Evolutionary conservation across 1,140 invertebrate species (phyloP).

Genomic region (Aporrectodea caliginosa): DNA sequence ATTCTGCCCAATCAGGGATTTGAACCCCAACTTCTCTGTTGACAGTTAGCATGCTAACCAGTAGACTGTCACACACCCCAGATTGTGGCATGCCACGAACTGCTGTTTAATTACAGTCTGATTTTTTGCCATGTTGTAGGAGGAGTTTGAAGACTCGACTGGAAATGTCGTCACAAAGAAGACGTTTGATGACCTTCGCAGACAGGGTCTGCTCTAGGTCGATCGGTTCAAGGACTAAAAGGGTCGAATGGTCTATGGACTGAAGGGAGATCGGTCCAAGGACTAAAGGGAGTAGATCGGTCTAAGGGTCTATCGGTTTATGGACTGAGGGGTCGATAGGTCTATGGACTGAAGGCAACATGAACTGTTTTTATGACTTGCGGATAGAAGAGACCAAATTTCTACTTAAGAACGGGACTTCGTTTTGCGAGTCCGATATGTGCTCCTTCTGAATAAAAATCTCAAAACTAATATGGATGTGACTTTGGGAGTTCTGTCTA

Average conservation of each 20-base stretch:
- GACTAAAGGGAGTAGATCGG: too few relatives aligned
- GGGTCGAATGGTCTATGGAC: background rate
- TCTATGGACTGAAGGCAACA: too few relatives aligned
- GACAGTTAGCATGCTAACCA: background rate
- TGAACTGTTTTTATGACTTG: too few relatives aligned
- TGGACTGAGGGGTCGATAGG: too few relatives aligned
- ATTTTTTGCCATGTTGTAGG: constrained; percentile 64
- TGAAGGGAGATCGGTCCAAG: too few relatives aligned
- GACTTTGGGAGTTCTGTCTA: too few relatives aligned
- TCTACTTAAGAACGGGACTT: too few relatives aligned
- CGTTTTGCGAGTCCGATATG: too few relatives aligned
- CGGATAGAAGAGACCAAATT: too few relatives aligned
- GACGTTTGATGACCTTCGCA: constrained; percentile 96
- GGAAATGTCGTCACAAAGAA: constrained; percentile 99
- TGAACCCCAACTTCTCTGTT: background rate
- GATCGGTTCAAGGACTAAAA: background rate
- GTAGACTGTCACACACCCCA: background rate
- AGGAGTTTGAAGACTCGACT: constrained; percentile 97
- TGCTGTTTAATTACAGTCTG: constrained; percentile 1
- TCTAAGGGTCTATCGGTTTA: too few relatives aligned
- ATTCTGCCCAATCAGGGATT: background rate
- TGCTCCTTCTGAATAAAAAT: too few relatives aligned
- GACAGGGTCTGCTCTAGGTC: constrained; percentile 84
- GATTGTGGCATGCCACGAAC: background rate
- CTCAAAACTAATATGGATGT: too few relatives aligned